These are phyloP conservation scores for Rhinoraja longicauda DNA, from an alignment of 2,797 vertebrate genomes.

Conservation along the genomic window DNA sequence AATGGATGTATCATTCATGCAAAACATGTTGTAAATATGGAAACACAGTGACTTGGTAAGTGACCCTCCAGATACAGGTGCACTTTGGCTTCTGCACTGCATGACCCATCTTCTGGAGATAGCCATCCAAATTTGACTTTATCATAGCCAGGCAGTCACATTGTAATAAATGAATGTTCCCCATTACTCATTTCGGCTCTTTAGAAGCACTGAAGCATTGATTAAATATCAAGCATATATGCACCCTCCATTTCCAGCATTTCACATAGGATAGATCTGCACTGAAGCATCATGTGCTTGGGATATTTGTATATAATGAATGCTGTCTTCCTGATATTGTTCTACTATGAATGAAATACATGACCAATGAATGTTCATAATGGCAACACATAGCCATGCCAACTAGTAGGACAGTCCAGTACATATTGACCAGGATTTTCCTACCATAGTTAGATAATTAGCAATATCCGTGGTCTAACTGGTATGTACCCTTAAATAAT, in stretches of 20 bases:
- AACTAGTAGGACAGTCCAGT: neutral
- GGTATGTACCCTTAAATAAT: neutral
- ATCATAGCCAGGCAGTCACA: neutral
- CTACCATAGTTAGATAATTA: neutral
- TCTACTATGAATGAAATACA: neutral
- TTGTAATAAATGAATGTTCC: neutral
- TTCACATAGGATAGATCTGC: neutral
- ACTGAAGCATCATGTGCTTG: neutral
- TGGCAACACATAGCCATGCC: neutral
- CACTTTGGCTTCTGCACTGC: neutral
- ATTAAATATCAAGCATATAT: neutral
- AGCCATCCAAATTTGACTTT: neutral
- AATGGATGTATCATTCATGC: constrained; percentile 32
- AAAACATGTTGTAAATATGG: constrained; percentile 33
- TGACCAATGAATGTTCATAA: neutral
- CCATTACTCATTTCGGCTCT: neutral
- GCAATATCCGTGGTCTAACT: neutral
- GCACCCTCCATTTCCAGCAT: neutral
- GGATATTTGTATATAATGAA: neutral
- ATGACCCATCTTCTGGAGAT: neutral
- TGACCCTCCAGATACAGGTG: neutral
- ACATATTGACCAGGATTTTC: neutral
- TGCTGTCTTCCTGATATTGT: neutral
- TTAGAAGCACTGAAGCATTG: neutral
- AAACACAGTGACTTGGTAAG: constrained; percentile 12